Evolutionary conservation across 2,113 vertebrate genomes (phyloP).

Genomic region (Chaetodon auriga): DNA sequence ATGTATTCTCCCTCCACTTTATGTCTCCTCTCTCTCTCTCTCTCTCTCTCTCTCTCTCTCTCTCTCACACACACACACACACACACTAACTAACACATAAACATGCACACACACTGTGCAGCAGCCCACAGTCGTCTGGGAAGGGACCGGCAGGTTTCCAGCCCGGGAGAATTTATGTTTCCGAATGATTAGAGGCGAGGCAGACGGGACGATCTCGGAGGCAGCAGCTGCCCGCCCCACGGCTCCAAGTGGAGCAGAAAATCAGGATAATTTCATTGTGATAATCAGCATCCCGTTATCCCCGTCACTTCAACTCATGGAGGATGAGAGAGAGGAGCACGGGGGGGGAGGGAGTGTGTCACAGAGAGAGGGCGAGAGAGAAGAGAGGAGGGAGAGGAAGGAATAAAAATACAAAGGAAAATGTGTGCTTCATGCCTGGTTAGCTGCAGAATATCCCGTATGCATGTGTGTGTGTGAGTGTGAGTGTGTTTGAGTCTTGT

Average conservation of each 20-base stretch:
- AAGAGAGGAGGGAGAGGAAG: not conserved
- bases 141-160: constrained; percentile 71
- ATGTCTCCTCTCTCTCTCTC: not conserved
- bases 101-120: constrained; percentile 51
- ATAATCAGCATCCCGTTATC: constrained; percentile 80
- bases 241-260: constrained; percentile 83
- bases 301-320: constrained; percentile 60
- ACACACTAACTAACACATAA: constrained; percentile 14
- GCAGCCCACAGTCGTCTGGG: constrained; percentile 61
- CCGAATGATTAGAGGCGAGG: constrained; percentile 74
- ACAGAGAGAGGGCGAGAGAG: constrained; percentile 8
- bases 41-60: not conserved
- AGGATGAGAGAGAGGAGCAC: constrained; percentile 20
- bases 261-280: constrained; percentile 83
- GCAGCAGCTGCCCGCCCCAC: constrained; percentile 80
- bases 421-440: constrained; percentile 49
- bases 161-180: constrained; percentile 71
- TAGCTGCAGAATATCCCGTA: constrained; percentile 25
- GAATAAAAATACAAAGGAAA: constrained; percentile 48
- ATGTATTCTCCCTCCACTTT: constrained; percentile 17
- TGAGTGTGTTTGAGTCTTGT: not conserved
- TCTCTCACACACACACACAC: not conserved
- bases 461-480: constrained; percentile 4
- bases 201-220: constrained; percentile 63
- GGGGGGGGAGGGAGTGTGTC: constrained; percentile 17